Conservation (phyloP, 2,113 vertebrate genomes). For the Agapornis roseicollis region DNA sequence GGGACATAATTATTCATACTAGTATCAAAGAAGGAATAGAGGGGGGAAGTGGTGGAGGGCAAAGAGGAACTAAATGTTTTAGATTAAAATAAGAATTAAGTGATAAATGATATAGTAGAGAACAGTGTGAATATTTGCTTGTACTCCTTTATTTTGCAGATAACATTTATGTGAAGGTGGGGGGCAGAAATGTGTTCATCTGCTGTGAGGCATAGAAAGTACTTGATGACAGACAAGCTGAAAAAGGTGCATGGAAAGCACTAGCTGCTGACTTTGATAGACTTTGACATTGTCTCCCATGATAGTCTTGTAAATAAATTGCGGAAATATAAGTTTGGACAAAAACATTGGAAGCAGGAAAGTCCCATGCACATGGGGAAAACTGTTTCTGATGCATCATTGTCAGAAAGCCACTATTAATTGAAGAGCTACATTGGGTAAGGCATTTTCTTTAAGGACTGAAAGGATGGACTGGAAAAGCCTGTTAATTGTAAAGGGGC, state of each 20-base stretch:
- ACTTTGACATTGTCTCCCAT: not conserved
- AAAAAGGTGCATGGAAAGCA: not conserved
- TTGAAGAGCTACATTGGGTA: not conserved
- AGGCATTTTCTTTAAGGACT: not conserved
- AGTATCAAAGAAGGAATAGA: not conserved
- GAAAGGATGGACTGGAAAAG: not conserved
- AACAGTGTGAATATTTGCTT: not conserved
- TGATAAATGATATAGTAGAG: not conserved
- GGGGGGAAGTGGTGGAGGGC: accelerated
- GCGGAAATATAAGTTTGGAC: not conserved
- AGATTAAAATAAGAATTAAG: not conserved
- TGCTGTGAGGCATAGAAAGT: not conserved
- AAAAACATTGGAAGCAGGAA: not conserved
- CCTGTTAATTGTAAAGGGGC: not conserved
- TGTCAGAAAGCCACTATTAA: not conserved
- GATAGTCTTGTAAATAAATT: not conserved
- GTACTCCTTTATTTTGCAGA: not conserved
- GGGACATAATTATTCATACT: not conserved
- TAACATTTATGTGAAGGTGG: not conserved
- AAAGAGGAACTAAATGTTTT: not conserved
- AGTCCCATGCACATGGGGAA: not conserved
- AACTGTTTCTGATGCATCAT: not conserved
- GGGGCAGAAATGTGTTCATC: not conserved
- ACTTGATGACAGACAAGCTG: not conserved
- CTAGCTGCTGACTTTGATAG: not conserved